Percentiles rank a stretch among this genome's conserved stretches.
phyloP scores from a whole-genome alignment of 2,113 vertebrate genomes.

The Tricholaema leucomelas region DNA sequence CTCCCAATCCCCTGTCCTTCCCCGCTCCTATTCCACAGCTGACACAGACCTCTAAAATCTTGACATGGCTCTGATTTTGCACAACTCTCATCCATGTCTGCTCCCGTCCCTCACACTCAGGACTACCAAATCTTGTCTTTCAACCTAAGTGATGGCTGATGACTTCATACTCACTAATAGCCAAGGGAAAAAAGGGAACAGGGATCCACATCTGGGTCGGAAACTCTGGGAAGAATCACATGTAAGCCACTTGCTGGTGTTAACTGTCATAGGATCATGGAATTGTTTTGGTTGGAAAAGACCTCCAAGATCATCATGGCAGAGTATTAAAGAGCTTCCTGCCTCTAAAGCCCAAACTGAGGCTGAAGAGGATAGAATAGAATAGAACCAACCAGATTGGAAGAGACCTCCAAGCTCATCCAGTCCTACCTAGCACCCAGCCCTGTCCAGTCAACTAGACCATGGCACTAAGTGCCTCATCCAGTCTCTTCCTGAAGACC shows the following conservation, averaged over 20 bases:
- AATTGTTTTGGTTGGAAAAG: no score
- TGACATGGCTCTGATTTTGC: background rate
- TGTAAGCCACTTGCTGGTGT: background rate
- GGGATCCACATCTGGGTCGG: background rate
- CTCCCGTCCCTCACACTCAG: background rate
- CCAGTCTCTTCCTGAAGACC: no score
- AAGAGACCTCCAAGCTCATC: no score
- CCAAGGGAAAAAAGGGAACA: background rate
- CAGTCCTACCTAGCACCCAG: no score
- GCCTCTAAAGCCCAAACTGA: background rate
- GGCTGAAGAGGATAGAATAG: background rate
- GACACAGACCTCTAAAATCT: background rate
- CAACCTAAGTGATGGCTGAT: background rate
- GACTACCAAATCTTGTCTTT: background rate
- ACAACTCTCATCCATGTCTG: background rate
- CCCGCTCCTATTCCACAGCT: background rate
- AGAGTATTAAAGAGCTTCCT: background rate
- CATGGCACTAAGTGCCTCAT: no score
- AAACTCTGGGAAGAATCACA: background rate
- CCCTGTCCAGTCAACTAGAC: no score
- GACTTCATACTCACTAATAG: background rate
- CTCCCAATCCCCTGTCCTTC: accelerated
- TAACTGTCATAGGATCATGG: no score
- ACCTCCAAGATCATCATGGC: no score
- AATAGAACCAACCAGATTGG: no score